Conservation (phyloP, 2,797 vertebrate genomes). For the Phataginus tricuspis region DNA sequence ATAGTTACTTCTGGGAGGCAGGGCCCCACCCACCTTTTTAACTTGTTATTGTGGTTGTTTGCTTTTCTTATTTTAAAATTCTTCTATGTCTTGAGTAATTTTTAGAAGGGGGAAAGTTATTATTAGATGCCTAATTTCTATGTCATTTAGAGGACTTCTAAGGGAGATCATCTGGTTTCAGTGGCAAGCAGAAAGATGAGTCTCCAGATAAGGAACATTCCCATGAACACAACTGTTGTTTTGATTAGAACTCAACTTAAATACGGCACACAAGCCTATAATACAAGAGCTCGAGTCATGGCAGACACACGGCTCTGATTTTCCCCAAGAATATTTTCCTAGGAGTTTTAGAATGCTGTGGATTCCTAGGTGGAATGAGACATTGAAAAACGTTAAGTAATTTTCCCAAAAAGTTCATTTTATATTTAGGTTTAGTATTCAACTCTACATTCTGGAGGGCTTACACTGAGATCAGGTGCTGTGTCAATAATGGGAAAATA, state of each 20-base stretch:
- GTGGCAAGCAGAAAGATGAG: not conserved
- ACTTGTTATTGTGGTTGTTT: not conserved
- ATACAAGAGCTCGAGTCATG: not conserved
- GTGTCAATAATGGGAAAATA: not conserved
- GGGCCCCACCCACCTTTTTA: not conserved
- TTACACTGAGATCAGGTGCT: not conserved
- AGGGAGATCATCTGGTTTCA: slow-evolving; percentile 6
- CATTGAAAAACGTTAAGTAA: not conserved
- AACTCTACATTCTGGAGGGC: not conserved
- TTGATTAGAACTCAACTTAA: not conserved
- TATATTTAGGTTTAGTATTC: not conserved
- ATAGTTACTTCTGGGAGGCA: not conserved
- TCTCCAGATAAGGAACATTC: not conserved
- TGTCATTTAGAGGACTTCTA: not conserved
- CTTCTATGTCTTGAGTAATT: not conserved
- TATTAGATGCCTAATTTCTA: not conserved
- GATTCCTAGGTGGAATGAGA: not conserved
- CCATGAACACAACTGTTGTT: not conserved
- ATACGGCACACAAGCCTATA: not conserved
- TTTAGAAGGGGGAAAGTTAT: not conserved
- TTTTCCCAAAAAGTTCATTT: not conserved
- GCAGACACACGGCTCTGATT: not conserved
- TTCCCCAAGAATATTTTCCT: not conserved
- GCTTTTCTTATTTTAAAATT: slow-evolving; percentile 13
- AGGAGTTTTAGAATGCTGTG: not conserved